phyloP scores from a whole-genome alignment of 2,113 vertebrate species.

The Telmatochromis bifrenatus region DNA sequence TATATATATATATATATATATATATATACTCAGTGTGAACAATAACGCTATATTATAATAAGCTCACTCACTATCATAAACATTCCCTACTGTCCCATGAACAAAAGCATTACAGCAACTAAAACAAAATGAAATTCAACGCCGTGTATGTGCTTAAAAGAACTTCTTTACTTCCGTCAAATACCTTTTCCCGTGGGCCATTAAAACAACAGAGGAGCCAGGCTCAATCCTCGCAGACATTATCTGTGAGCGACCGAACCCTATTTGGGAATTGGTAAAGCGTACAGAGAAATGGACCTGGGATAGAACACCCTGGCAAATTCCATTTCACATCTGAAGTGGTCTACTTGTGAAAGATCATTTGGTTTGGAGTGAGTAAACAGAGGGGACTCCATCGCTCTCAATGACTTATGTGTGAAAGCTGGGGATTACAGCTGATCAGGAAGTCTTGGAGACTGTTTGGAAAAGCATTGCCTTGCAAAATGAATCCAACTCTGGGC shows the following conservation, averaged over 20 bases:
- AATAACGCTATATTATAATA: conserved; percentile 49
- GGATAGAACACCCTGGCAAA: conserved; percentile 87
- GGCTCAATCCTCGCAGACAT: conserved; percentile 88
- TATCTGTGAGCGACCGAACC: conserved; percentile 89
- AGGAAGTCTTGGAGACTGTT: conserved; percentile 83
- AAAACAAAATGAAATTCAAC: conserved; percentile 88
- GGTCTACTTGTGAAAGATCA: conserved; percentile 95
- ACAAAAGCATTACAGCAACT: conserved; percentile 84
- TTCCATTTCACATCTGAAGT: conserved; percentile 99
- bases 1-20: neutral
- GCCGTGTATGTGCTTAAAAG: conserved; percentile 76
- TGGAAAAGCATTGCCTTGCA: conserved; percentile 75
- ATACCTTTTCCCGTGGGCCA: conserved; percentile 81
- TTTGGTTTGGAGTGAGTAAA: conserved; percentile 97
- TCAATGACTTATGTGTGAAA: conserved; percentile 87
- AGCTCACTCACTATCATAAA: conserved; percentile 78
- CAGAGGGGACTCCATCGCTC: conserved; percentile 90
- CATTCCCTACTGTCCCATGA: conserved; percentile 78
- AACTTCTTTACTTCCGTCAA: conserved; percentile 86
- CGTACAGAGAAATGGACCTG: conserved; percentile 82
- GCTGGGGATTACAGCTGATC: conserved; percentile 87
- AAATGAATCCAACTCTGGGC: conserved; percentile 38
- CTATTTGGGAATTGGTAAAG: conserved; percentile 94
- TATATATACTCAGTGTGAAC: neutral
- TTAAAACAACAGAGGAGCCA: conserved; percentile 73